Percentiles rank a stretch among this genome's conserved stretches.
Conservation (phyloP, 2,888 invertebrate species). For the Zaprionus obscuricornis region DNA sequence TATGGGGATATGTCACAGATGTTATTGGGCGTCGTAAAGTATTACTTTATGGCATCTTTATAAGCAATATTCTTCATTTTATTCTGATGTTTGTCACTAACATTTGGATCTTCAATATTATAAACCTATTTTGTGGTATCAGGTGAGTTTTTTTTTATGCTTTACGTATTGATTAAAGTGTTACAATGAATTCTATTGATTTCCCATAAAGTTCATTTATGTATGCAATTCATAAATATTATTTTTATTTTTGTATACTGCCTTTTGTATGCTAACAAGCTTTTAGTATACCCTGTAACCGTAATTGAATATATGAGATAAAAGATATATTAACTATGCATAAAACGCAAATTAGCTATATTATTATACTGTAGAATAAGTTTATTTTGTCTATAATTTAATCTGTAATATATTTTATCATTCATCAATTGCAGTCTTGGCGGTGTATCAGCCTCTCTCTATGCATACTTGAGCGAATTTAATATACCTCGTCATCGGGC, state of each 20-base stretch:
- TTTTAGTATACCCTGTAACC: no score
- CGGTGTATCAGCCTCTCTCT: slow-evolving; percentile 70
- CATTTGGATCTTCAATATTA: slow-evolving; percentile 74
- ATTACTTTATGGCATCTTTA: slow-evolving; percentile 64
- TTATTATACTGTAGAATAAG: no score
- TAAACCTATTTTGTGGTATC: slow-evolving; percentile 73
- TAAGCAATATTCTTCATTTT: slow-evolving; percentile 63
- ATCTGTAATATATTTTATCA: neutral
- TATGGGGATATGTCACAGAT: slow-evolving; percentile 79
- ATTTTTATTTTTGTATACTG: no score
- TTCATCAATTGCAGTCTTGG: slow-evolving; percentile 59
- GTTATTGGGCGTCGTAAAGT: slow-evolving; percentile 72
- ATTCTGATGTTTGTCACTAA: slow-evolving; percentile 78
- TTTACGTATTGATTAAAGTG: no score
- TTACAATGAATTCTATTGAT: no score
- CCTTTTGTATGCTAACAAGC: no score
- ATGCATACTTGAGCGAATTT: slow-evolving; percentile 78
- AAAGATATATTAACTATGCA: no score
- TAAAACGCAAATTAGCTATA: neutral
- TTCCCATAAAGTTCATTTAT: no score
- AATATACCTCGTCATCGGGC: slow-evolving; percentile 77
- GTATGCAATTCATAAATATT: no score
- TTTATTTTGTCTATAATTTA: no score
- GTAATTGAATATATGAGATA: no score
- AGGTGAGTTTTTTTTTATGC: slow-evolving; percentile 55